Conservation (phyloP, 2,888 invertebrate genomes). For the Macrophya alboannulata region DNA sequence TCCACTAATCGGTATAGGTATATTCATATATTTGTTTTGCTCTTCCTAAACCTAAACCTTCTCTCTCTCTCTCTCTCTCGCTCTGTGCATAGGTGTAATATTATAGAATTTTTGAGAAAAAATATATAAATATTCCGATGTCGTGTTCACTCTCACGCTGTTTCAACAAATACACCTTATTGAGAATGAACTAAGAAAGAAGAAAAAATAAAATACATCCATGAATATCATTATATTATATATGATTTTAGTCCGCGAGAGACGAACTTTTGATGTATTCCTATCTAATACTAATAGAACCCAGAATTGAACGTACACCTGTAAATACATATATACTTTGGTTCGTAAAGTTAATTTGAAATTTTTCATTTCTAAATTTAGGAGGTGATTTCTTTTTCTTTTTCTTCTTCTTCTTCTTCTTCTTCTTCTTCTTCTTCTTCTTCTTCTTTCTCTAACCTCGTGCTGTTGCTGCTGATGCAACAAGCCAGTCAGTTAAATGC, state of each 20-base stretch:
- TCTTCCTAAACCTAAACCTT: background rate
- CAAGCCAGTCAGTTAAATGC: slow-evolving; percentile 10
- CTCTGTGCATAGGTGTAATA: too few species aligned
- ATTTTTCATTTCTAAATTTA: slow-evolving; percentile 17
- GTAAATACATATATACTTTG: slow-evolving; percentile 18
- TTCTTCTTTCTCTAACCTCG: background rate
- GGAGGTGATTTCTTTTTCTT: slow-evolving; percentile 15
- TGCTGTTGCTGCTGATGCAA: background rate
- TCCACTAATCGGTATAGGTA: background rate
- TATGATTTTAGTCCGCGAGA: too few species aligned
- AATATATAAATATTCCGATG: too few species aligned
- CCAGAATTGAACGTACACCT: background rate
- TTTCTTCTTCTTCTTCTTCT: background rate
- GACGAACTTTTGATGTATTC: too few species aligned
- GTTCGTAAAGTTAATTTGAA: slow-evolving; percentile 28
- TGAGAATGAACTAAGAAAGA: too few species aligned
- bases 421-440: background rate
- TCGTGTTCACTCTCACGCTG: too few species aligned
- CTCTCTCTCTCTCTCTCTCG: background rate
- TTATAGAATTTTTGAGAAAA: too few species aligned
- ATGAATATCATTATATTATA: too few species aligned
- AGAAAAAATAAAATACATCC: too few species aligned
- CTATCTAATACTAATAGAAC: background rate
- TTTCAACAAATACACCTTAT: too few species aligned
- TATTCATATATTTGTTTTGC: background rate